Evolutionary conservation across 1,140 invertebrate species (phyloP), one percentile per base, ranked within the genome.

Genomic region (Eufriesea mexicana): DNA sequence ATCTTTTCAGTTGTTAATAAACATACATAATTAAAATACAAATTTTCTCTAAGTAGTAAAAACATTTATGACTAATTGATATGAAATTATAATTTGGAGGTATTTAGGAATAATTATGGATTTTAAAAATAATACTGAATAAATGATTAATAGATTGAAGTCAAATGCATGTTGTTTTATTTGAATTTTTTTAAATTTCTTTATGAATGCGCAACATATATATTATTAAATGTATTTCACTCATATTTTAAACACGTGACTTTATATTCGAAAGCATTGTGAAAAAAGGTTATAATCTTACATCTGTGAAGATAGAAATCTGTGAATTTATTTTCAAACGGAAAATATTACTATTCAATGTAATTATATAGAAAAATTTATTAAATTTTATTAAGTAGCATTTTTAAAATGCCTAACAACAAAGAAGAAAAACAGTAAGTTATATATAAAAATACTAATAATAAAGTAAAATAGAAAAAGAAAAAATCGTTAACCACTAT

Each of bases 391-490:
- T n/a, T 45, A 20, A 57, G 28, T 62, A 20, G 28, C 12, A 28
- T n/a, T 18, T n/a, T 20, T 18, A 76, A 67, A 49, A 82, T 82
- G 79, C 51, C 54, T 4, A 25, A 5, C 18, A 81, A 5, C 2
- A 70, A 78, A 70, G 64, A 83, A 7, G 81, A 78, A 35, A 87
- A 87, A 62, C 86, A 87, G 86, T 87, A 86, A 87, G 86, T 87
- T 55, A 83, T 18, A 35, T 35, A 10, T 14, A 10, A 16, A 28
- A 62, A 6, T 42, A 62, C 49, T 51, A 45, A 67, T 61, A 66
- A 35, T 7, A 1, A 55, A 67, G 10, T 23, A 12, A 23, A 14
- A 0, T 45, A 18, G 4, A 57, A 59, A 47, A 25, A 59, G 57
- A 57, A 55, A 16, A 77, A 47, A 20, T 51, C 5, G 18, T 20